Percentiles rank a stretch among this genome's conserved stretches.
Conservation (phyloP, 2,888 invertebrate genomes). For the Ormyrus rosae region DNA sequence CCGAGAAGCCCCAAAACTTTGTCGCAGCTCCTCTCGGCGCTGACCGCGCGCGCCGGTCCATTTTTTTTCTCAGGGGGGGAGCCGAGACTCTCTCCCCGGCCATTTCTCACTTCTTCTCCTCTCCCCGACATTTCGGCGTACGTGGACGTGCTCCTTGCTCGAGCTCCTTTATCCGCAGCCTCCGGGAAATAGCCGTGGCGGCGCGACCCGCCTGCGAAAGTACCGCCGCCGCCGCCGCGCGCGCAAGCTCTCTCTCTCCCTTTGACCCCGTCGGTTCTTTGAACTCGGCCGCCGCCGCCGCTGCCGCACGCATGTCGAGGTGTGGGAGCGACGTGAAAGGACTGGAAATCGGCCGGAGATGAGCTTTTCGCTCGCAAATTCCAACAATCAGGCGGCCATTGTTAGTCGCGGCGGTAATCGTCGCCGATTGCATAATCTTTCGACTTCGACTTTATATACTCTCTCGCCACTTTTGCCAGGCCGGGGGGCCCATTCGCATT, state of each 20-base stretch:
- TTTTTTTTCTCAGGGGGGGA: too few relatives aligned
- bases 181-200: not conserved
- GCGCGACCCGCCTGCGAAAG: constrained; percentile 14
- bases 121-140: not conserved
- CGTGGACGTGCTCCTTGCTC: constrained; percentile 3
- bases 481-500: not conserved
- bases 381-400: constrained; percentile 47
- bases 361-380: constrained; percentile 21
- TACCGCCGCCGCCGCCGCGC: not conserved
- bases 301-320: not conserved
- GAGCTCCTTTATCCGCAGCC: not conserved
- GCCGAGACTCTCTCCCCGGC: too few relatives aligned
- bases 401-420: constrained; percentile 33
- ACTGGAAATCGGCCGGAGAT: constrained; percentile 12
- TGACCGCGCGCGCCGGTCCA: too few relatives aligned
- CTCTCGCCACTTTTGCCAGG: not conserved
- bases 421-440: constrained; percentile 26
- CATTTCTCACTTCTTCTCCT: not conserved
- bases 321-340: constrained; percentile 25
- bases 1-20: too few relatives aligned
- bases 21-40: too few relatives aligned
- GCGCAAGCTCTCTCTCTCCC: too few relatives aligned
- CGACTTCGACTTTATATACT: not conserved
- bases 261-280: constrained; percentile 6
- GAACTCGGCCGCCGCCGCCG: constrained; percentile 14